Conservation (phyloP, 2,888 invertebrate species). For the Aphrophora alni region DNA sequence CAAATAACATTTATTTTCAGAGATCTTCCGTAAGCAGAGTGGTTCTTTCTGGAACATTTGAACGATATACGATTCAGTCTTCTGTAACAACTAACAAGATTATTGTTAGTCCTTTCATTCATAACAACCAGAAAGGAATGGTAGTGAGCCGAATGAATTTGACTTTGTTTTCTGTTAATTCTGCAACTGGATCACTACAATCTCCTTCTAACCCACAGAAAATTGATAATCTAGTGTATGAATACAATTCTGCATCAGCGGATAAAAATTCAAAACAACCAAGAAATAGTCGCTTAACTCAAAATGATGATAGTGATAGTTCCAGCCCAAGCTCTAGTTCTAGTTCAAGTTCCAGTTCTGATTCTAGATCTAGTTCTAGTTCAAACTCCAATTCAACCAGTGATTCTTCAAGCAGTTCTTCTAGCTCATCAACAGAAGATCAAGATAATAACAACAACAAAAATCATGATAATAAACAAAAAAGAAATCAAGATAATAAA, state of each 20-base stretch:
- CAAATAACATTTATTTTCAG: constrained; percentile 55
- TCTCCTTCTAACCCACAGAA: constrained; percentile 58
- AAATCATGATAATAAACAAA: background rate
- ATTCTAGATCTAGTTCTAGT: constrained; percentile 39
- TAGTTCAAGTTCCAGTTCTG: constrained; percentile 40
- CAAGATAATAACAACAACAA: background rate
- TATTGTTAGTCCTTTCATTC: constrained; percentile 57
- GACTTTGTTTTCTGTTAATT: constrained; percentile 55
- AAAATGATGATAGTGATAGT: constrained; percentile 33
- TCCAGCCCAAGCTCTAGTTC: constrained; percentile 45
- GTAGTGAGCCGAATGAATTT: constrained; percentile 67
- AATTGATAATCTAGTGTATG: constrained; percentile 64
- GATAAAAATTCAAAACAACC: constrained; percentile 26
- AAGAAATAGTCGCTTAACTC: constrained; percentile 43
- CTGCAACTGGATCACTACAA: constrained; percentile 58
- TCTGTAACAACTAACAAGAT: constrained; percentile 64
- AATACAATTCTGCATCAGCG: constrained; percentile 57
- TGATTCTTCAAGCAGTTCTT: background rate
- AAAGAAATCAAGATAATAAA: background rate
- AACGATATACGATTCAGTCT: constrained; percentile 69
- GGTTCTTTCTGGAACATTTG: constrained; percentile 63
- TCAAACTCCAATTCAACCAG: constrained; percentile 14
- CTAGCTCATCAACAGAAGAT: background rate
- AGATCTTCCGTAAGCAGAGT: constrained; percentile 65
- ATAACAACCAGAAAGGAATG: constrained; percentile 66